phyloP scores from a whole-genome alignment of 2,888 invertebrate species.

The Diabrotica balteata region DNA sequence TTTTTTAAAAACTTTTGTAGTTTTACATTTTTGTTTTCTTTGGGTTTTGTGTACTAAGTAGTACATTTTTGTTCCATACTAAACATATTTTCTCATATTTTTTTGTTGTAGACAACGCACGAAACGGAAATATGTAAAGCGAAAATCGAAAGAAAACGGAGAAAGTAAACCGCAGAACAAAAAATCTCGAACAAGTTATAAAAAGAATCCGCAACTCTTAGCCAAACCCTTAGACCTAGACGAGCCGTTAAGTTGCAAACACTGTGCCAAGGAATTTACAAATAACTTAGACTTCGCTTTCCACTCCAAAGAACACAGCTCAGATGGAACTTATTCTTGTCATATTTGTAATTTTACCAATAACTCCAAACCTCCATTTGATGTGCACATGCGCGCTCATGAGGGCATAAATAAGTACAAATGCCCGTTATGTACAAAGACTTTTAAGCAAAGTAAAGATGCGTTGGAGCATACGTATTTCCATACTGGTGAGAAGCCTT shows the following conservation, averaged over 20 bases:
- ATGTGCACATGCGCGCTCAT: constrained; percentile 49
- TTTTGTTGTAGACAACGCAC: constrained; percentile 22
- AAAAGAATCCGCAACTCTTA: constrained; percentile 29
- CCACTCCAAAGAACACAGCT: constrained; percentile 52
- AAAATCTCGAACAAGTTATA: constrained; percentile 9
- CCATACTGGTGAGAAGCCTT: constrained; percentile 57
- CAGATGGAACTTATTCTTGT: constrained; percentile 50
- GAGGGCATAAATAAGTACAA: constrained; percentile 47
- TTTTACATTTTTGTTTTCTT: no score
- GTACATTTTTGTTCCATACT: neutral
- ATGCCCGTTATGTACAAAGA: constrained; percentile 46
- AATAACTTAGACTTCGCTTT: constrained; percentile 52
- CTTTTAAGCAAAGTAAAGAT: constrained; percentile 59
- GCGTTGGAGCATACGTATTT: constrained; percentile 58
- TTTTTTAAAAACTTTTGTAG: no score
- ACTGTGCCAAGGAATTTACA: constrained; percentile 64
- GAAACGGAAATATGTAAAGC: constrained; percentile 26
- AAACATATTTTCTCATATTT: no score
- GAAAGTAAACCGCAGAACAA: constrained; percentile 49
- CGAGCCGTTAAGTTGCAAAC: constrained; percentile 62
- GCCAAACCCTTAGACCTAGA: constrained; percentile 45
- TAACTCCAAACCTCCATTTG: constrained; percentile 46
- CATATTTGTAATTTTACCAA: constrained; percentile 52
- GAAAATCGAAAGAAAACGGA: constrained; percentile 17
- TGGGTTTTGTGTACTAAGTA: constrained; percentile 14